Evolutionary conservation across 2,113 vertebrate genomes (phyloP).

Genomic region (Euleptes europaea): DNA sequence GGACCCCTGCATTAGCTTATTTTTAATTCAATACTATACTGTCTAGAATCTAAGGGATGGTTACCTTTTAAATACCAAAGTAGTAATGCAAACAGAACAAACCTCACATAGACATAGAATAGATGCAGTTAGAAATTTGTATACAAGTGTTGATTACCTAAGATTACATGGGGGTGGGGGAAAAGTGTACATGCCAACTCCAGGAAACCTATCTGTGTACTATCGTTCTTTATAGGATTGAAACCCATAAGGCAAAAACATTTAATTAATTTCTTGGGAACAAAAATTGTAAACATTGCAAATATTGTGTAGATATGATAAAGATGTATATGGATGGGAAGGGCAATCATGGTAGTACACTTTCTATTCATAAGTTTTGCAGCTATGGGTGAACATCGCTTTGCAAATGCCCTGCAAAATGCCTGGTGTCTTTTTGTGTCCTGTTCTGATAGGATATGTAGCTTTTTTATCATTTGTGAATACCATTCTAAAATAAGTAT

Average conservation of each 20-base stretch:
- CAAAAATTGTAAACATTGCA: not conserved
- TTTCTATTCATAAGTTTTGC: not conserved
- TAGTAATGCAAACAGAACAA: not conserved
- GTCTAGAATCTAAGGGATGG: not conserved
- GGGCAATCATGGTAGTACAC: not conserved
- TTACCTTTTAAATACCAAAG: not conserved
- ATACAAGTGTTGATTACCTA: not conserved
- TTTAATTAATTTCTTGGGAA: not conserved
- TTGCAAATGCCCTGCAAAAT: not conserved
- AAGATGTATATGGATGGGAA: no score
- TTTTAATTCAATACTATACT: not conserved
- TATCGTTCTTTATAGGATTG: not conserved
- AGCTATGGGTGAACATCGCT: not conserved
- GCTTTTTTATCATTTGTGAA: not conserved
- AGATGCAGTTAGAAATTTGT: not conserved
- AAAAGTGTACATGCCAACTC: not conserved
- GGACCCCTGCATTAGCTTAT: not conserved
- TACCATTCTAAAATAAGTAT: not conserved
- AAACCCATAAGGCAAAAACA: not conserved
- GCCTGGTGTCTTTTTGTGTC: not conserved
- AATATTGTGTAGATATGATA: not conserved
- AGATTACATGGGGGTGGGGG: not conserved
- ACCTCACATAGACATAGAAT: not conserved
- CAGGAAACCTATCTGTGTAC: not conserved
- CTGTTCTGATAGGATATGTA: not conserved